Evolutionary conservation across 2,888 invertebrate genomes (phyloP).

Genomic region (Leucoptera coffeella): DNA sequence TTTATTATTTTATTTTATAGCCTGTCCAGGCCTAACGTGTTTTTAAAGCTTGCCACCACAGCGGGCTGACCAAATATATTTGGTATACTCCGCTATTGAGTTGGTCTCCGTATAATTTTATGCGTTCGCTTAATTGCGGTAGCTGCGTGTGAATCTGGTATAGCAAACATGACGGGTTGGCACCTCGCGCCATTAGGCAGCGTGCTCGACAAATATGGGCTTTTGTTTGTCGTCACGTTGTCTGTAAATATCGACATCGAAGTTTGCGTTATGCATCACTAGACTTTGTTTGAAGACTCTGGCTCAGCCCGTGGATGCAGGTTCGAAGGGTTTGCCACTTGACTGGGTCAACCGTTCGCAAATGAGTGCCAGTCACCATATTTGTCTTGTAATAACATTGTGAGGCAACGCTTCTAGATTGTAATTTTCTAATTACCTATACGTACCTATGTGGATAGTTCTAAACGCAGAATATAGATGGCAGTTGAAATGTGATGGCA

Average conservation of each 20-base stretch:
- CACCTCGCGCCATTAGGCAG: slow-evolving; percentile 38
- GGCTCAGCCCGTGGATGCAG: slow-evolving; percentile 18
- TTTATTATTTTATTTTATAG: slow-evolving; percentile 37
- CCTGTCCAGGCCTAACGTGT: slow-evolving; percentile 20
- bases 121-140: slow-evolving; percentile 26
- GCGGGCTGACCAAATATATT: slow-evolving; percentile 5
- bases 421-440: too few species aligned
- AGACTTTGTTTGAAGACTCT: slow-evolving; percentile 33
- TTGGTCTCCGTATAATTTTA: slow-evolving; percentile 7
- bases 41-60: slow-evolving; percentile 8
- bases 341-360: too few species aligned
- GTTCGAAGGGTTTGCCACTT: slow-evolving; percentile 44
- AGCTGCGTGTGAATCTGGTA: slow-evolving; percentile 31
- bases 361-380: too few species aligned
- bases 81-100: slow-evolving; percentile 1
- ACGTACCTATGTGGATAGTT: too few species aligned
- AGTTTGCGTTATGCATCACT: slow-evolving; percentile 54
- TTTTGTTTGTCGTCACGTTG: slow-evolving; percentile 32
- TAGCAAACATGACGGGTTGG: slow-evolving; percentile 21
- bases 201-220: slow-evolving; percentile 40
- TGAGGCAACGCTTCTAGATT: too few species aligned
- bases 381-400: too few species aligned
- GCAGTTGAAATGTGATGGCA: too few species aligned
- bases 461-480: too few species aligned
- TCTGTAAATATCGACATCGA: slow-evolving; percentile 41